These are phyloP conservation scores for Lophius piscatorius DNA, from an alignment of 2,113 vertebrate genomes.

Conservation along the genomic window DNA sequence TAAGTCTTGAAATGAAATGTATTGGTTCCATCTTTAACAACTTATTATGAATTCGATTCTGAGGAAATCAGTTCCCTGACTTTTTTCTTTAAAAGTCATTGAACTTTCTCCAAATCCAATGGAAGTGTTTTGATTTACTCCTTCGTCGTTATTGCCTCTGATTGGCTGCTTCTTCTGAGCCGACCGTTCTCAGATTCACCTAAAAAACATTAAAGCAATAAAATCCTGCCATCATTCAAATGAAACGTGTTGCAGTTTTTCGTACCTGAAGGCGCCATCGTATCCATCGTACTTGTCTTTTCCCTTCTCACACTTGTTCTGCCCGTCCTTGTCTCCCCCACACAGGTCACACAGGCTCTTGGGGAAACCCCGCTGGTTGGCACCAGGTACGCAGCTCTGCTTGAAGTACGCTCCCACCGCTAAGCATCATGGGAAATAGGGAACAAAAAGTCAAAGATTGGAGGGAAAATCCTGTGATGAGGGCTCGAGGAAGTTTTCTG, in stretches of 20 bases:
- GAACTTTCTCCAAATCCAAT: no score
- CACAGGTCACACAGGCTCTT: conserved; percentile 85
- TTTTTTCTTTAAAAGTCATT: no score
- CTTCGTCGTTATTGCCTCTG: no score
- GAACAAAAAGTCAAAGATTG: not conserved
- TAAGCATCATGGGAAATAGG: conserved; percentile 57
- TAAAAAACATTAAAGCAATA: not conserved
- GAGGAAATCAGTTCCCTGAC: no score
- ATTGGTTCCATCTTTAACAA: no score
- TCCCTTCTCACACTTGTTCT: conserved; percentile 84
- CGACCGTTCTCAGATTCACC: no score
- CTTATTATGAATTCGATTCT: no score
- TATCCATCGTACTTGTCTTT: conserved; percentile 89
- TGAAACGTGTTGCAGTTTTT: not conserved
- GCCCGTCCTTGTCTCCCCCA: conserved; percentile 81
- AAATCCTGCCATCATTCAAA: no score
- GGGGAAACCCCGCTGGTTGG: conserved; percentile 81
- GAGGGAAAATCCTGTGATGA: not conserved
- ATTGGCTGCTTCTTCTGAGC: no score
- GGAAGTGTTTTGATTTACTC: no score
- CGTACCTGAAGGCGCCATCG: conserved; percentile 88
- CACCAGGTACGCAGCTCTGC: conserved; percentile 90
- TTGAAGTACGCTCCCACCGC: conserved; percentile 89
- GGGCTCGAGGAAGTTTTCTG: no score
- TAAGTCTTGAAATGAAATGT: no score